These are phyloP conservation scores for Chrysotoxum bicinctum DNA, from an alignment of 2,888 invertebrate genomes.

Conservation along the genomic window DNA sequence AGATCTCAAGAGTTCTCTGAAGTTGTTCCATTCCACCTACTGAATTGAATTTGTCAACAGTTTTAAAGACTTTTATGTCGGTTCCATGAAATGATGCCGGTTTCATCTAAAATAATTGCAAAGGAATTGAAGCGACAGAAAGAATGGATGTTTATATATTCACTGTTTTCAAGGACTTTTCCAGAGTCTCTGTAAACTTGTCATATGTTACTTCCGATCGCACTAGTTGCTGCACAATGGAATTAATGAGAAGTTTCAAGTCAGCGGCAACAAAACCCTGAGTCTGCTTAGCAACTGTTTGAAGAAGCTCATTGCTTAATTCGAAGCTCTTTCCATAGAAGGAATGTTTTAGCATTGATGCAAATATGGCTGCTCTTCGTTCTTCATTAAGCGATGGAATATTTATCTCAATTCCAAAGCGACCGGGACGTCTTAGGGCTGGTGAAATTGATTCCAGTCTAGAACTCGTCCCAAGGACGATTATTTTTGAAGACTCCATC, in stretches of 20 bases:
- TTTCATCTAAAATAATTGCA: conserved; percentile 69
- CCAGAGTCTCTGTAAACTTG: conserved; percentile 16
- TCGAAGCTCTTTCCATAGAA: conserved; percentile 51
- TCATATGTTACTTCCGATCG: conserved; percentile 7
- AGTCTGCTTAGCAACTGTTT: conserved; percentile 81
- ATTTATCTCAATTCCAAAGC: conserved; percentile 83
- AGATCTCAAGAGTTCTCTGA: conserved; percentile 83
- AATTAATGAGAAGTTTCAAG: conserved; percentile 82
- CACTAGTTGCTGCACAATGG: conserved; percentile 76
- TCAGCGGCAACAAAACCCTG: conserved; percentile 85
- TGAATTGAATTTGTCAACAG: conserved; percentile 81
- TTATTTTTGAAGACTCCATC: conserved; percentile 76
- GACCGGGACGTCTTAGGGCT: conserved; percentile 82
- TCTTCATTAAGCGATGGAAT: conserved; percentile 82
- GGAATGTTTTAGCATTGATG: conserved; percentile 75
- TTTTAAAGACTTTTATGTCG: conserved; percentile 80
- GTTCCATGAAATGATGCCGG: conserved; percentile 82
- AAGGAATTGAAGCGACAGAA: neutral
- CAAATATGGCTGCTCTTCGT: conserved; percentile 81
- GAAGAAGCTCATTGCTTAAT: conserved; percentile 74
- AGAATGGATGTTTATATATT: neutral
- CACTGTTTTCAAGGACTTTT: conserved; percentile 52
- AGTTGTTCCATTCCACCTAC: conserved; percentile 84
- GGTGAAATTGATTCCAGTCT: conserved; percentile 82
- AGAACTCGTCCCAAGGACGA: conserved; percentile 84